A percentile compares a stretch with the other conserved stretches of the same genome.
Evolutionary conservation across 2,888 invertebrate species (phyloP).

Genomic region (Drosophila colorata): DNA sequence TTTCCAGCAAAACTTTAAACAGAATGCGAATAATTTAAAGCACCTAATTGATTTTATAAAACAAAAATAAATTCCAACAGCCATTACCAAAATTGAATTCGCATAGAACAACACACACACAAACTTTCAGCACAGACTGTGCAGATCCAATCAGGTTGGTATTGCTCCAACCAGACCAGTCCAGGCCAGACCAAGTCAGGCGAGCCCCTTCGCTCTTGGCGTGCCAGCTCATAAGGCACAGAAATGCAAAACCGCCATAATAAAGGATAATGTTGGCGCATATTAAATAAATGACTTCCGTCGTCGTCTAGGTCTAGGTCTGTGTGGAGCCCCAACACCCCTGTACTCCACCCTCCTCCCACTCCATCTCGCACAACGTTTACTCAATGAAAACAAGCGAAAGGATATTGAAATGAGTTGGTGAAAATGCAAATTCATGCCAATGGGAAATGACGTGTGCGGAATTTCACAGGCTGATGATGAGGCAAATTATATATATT

Average conservation of each 20-base stretch:
- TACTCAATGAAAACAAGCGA: slow-evolving; percentile 76
- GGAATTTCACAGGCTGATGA: slow-evolving; percentile 75
- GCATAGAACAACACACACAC: slow-evolving; percentile 31
- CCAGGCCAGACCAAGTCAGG: background rate
- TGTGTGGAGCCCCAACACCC: slow-evolving; percentile 3
- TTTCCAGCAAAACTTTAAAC: background rate
- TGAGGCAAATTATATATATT: slow-evolving; percentile 38
- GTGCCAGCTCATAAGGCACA: slow-evolving; percentile 77
- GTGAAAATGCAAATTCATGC: slow-evolving; percentile 80
- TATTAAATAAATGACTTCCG: slow-evolving; percentile 83
- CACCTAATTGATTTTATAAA: slow-evolving; percentile 65
- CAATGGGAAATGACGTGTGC: slow-evolving; percentile 80
- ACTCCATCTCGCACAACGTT: slow-evolving; percentile 43
- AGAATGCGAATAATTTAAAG: slow-evolving; percentile 47
- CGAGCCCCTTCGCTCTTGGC: slow-evolving; percentile 36
- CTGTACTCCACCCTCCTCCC: background rate
- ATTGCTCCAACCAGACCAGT: slow-evolving; percentile 37
- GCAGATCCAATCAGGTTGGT: slow-evolving; percentile 34
- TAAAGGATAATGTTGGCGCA: slow-evolving; percentile 81
- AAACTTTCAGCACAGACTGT: slow-evolving; percentile 8
- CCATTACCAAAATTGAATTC: slow-evolving; percentile 65
- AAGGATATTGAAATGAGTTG: slow-evolving; percentile 79
- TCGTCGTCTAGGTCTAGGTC: slow-evolving; percentile 46
- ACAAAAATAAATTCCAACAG: slow-evolving; percentile 38
- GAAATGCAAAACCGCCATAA: slow-evolving; percentile 79